phyloP scores from a whole-genome alignment of 2,888 invertebrate species.

The Aphidoletes aphidimyza region DNA sequence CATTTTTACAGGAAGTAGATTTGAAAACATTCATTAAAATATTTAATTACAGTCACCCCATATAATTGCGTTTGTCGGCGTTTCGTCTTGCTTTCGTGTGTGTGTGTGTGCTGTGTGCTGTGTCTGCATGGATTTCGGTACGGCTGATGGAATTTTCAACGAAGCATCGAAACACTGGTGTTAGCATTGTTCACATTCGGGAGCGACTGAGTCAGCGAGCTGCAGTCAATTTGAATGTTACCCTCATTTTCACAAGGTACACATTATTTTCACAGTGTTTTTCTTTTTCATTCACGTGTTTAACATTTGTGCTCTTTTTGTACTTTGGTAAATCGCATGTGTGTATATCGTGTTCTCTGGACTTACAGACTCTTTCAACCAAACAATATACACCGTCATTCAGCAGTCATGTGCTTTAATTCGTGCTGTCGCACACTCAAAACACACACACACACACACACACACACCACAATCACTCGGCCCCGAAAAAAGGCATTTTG shows the following conservation, averaged over 20 bases:
- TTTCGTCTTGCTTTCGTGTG: too few relatives aligned
- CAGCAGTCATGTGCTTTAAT: constrained; percentile 43
- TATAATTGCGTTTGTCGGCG: constrained; percentile 7
- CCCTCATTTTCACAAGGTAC: not conserved
- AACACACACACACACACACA: too few relatives aligned
- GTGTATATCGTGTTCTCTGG: not conserved
- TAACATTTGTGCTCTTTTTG: constrained; percentile 44
- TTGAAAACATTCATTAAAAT: constrained; percentile 49
- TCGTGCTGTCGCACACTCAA: not conserved
- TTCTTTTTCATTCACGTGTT: not conserved
- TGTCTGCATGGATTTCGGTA: constrained; percentile 31
- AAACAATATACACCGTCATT: not conserved
- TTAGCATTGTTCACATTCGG: not conserved
- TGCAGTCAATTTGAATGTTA: constrained; percentile 36
- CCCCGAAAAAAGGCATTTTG: constrained; percentile 3
- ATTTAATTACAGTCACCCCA: constrained; percentile 42
- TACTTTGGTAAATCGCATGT: not conserved
- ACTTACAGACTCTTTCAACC: not conserved
- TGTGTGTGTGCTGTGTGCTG: too few relatives aligned
- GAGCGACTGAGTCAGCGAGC: not conserved
- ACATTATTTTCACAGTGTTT: not conserved
- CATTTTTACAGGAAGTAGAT: constrained; percentile 38
- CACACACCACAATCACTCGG: too few relatives aligned
- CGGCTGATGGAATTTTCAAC: constrained; percentile 34
- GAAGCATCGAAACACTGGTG: not conserved